These are phyloP conservation scores for Anseranas semipalmata DNA, from an alignment of 2,113 vertebrate species.

Conservation along the genomic window DNA sequence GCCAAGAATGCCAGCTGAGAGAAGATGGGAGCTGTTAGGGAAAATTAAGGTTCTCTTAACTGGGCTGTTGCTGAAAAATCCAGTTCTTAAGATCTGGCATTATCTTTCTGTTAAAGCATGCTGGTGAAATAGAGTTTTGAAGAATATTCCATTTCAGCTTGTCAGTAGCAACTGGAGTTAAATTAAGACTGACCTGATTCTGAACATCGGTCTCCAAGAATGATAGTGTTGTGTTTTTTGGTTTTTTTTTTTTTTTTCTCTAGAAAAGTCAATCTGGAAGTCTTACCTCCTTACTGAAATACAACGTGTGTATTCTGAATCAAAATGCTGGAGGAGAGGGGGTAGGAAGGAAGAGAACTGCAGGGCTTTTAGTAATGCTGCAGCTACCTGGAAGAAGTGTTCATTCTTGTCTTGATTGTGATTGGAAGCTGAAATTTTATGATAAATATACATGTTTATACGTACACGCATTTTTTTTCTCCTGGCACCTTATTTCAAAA, in stretches of 20 bases:
- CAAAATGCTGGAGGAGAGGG: not conserved
- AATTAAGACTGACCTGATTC: not conserved
- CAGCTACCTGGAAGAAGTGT: not conserved
- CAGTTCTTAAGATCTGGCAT: not conserved
- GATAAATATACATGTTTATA: not conserved
- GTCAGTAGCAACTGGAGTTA: not conserved
- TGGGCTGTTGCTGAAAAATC: not conserved
- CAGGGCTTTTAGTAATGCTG: fast-evolving
- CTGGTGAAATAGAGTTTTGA: not conserved
- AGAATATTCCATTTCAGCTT: not conserved
- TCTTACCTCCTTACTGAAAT: not conserved
- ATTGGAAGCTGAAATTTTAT: not conserved
- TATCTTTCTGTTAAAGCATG: not conserved
- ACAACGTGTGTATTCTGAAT: not conserved
- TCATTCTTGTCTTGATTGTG: not conserved
- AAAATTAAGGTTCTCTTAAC: not conserved
- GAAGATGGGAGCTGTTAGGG: not conserved
- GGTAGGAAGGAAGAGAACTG: not conserved
- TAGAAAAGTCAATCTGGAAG: not conserved
- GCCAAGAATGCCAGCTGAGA: not conserved
- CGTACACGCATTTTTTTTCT: not conserved
- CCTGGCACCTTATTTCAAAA: not conserved
- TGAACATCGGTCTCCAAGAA: not conserved
- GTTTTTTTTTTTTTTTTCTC: not conserved
- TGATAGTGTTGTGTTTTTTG: no score